phyloP scores from a whole-genome alignment of 2,113 vertebrate species.

The Pelmatolapia mariae region DNA sequence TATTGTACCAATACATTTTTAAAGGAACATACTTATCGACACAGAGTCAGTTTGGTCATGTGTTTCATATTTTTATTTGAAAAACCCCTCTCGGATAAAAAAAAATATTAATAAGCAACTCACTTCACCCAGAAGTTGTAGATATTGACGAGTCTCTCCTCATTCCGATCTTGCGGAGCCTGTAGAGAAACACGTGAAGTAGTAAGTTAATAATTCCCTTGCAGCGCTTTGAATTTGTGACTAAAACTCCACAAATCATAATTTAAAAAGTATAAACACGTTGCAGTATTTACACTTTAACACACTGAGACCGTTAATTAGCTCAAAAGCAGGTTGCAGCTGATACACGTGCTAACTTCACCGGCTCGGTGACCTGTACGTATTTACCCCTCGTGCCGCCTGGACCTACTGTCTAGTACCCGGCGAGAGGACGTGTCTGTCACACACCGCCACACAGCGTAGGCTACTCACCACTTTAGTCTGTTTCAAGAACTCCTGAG shows the following conservation, averaged over 20 bases:
- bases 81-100: background rate
- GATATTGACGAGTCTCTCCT: slow-evolving; percentile 65
- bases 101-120: slow-evolving; percentile 15
- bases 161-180: slow-evolving; percentile 71
- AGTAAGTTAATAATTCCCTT: background rate
- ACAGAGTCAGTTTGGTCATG: background rate
- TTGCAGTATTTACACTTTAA: background rate
- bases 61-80: accelerated
- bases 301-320: background rate
- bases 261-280: background rate
- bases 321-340: background rate
- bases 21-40: background rate
- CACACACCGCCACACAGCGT: background rate
- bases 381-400: background rate
- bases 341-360: slow-evolving; percentile 30
- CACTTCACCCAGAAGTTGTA: slow-evolving; percentile 76
- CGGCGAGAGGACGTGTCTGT: background rate
- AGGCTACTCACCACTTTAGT: slow-evolving; percentile 71
- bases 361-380: background rate
- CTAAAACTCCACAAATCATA: background rate
- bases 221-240: background rate
- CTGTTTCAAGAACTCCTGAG: slow-evolving; percentile 69
- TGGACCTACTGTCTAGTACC: background rate
- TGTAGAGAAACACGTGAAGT: slow-evolving; percentile 4
- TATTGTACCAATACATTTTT: background rate